A percentile compares a stretch with the other conserved stretches of the same genome.
Conservation (phyloP, 2,113 vertebrate species). For the Psophia crepitans region DNA sequence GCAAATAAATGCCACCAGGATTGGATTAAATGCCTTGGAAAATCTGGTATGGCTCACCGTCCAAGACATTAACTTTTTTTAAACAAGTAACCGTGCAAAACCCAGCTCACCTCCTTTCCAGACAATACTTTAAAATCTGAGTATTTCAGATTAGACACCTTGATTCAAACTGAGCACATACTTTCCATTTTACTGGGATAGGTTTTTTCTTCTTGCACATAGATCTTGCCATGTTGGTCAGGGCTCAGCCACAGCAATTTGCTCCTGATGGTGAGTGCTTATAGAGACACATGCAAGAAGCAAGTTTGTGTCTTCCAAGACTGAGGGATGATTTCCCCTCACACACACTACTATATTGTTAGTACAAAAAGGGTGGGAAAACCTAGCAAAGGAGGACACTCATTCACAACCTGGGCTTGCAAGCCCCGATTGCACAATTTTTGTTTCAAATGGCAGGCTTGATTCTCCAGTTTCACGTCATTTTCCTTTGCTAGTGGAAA, state of each 20-base stretch:
- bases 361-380: neutral
- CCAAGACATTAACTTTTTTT: neutral
- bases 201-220: accelerated
- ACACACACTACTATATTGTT: no score
- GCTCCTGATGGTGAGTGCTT: neutral
- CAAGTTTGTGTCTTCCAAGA: neutral
- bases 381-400: neutral
- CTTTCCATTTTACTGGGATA: neutral
- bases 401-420: neutral
- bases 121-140: neutral
- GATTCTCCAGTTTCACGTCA: neutral
- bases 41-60: neutral
- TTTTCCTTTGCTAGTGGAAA: neutral
- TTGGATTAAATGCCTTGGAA: accelerated
- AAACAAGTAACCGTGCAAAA: neutral
- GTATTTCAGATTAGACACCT: neutral
- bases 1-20: accelerated
- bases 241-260: neutral
- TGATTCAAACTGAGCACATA: neutral
- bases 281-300: neutral
- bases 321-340: accelerated
- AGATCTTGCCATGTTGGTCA: neutral
- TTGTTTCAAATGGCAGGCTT: neutral
- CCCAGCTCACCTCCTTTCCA: neutral
- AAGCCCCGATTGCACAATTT: neutral